Conservation (phyloP, 92 coral and sea anemone genomes). For the Actinostola sp. region DNA sequence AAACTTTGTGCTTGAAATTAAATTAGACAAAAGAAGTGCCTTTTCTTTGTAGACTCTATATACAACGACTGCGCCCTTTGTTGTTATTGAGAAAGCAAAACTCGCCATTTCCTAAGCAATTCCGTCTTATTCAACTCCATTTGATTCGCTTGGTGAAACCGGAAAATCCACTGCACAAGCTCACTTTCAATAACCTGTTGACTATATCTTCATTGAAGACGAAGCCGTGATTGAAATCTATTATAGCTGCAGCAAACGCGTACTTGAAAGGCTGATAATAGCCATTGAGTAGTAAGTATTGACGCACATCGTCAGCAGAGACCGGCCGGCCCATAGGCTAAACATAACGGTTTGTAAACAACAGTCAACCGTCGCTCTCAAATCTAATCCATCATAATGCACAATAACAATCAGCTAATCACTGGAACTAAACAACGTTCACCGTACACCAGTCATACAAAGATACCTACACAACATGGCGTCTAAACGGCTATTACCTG, state of each 20-base stretch:
- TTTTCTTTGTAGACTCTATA: too few relatives aligned
- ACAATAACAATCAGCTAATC: background rate
- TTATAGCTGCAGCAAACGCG: too few relatives aligned
- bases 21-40: background rate
- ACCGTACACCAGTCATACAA: too few relatives aligned
- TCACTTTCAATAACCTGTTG: background rate
- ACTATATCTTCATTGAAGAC: background rate
- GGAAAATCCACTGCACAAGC: background rate
- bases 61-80: too few relatives aligned
- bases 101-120: too few relatives aligned
- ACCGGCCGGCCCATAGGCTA: background rate
- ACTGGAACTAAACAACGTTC: too few relatives aligned
- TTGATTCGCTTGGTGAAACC: conserved; percentile 7
- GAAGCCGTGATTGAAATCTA: too few relatives aligned
- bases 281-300: too few relatives aligned
- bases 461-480: background rate
- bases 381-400: background rate
- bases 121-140: background rate
- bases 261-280: too few relatives aligned
- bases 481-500: conserved; percentile 5
- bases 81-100: background rate
- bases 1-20: too few relatives aligned
- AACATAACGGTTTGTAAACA: background rate
- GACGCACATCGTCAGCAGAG: too few relatives aligned
- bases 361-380: background rate